Evolutionary conservation across 1,140 invertebrate species (phyloP).

Genomic region (Nixonia krombeini): DNA sequence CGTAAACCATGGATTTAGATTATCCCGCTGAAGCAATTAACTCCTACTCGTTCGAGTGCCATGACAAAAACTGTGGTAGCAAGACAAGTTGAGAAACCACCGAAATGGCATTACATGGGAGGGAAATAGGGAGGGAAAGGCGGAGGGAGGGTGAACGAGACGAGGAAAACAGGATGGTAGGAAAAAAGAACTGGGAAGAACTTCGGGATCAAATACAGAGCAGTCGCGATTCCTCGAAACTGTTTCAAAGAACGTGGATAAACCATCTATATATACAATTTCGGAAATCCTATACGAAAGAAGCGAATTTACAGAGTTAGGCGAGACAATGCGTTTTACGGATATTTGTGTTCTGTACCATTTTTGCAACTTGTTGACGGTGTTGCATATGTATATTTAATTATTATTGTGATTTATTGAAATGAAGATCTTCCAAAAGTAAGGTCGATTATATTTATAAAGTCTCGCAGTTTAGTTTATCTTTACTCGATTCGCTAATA

Average conservation of each 20-base stretch:
- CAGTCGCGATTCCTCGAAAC: not conserved
- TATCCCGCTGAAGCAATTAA: constrained; percentile 44
- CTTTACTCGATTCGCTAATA: too few species aligned
- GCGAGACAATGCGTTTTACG: constrained; percentile 4
- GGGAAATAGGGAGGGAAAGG: not conserved
- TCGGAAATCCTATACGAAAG: not conserved
- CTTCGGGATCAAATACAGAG: constrained; percentile 13
- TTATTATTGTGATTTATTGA: too few species aligned
- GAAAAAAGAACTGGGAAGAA: constrained; percentile 3
- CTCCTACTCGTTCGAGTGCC: constrained; percentile 34
- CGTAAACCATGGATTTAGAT: constrained; percentile 45
- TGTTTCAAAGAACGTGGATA: not conserved
- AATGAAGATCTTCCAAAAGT: too few species aligned
- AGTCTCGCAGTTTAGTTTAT: too few species aligned
- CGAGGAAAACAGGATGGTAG: not conserved
- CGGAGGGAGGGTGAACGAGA: not conserved
- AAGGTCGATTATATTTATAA: too few species aligned
- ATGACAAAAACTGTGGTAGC: constrained; percentile 25
- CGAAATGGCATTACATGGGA: constrained; percentile 32
- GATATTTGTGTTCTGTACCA: too few species aligned
- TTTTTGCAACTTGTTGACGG: too few species aligned
- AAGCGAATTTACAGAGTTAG: constrained; percentile 1
- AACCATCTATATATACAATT: constrained; percentile 1
- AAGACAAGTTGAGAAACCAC: constrained; percentile 39
- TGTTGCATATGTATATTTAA: too few species aligned